Evolutionary conservation across 2,888 invertebrate species (phyloP).

Genomic region (Tipula lateralis): DNA sequence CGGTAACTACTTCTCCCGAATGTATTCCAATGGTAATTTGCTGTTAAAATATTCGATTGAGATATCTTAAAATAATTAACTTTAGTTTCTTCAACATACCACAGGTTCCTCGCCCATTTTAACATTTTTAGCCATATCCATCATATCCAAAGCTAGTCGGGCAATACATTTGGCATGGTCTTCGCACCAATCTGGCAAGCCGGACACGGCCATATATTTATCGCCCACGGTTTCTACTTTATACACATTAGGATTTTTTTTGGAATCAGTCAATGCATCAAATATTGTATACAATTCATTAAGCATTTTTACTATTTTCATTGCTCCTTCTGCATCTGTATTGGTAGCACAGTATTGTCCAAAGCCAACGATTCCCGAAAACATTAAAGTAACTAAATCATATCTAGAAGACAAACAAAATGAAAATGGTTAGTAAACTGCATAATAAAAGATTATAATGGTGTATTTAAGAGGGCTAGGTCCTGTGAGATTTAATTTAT

Average conservation of each 20-base stretch:
- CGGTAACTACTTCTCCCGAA: conserved; percentile 90
- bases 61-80: not conserved
- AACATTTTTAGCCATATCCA: conserved; percentile 85
- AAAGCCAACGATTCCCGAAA: conserved; percentile 92
- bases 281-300: conserved; percentile 92
- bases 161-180: conserved; percentile 90
- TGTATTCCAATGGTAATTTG: conserved; percentile 92
- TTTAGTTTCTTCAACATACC: conserved; percentile 58
- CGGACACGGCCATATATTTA: conserved; percentile 97
- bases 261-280: conserved; percentile 88
- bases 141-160: conserved; percentile 86
- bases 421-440: not conserved
- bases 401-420: conserved; percentile 55
- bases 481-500: not conserved
- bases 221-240: conserved; percentile 98
- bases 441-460: not conserved
- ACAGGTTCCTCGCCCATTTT: conserved; percentile 82
- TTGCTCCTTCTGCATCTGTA: conserved; percentile 87
- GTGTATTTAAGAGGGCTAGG: not conserved
- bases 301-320: conserved; percentile 92
- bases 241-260: conserved; percentile 88
- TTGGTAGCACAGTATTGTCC: conserved; percentile 84
- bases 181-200: conserved; percentile 84
- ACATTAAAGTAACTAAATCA: conserved; percentile 85
- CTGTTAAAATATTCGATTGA: conserved; percentile 50